These are phyloP conservation scores for Trichosurus vulpecula DNA, from an alignment of 2,797 vertebrate genomes.

Conservation along the genomic window DNA sequence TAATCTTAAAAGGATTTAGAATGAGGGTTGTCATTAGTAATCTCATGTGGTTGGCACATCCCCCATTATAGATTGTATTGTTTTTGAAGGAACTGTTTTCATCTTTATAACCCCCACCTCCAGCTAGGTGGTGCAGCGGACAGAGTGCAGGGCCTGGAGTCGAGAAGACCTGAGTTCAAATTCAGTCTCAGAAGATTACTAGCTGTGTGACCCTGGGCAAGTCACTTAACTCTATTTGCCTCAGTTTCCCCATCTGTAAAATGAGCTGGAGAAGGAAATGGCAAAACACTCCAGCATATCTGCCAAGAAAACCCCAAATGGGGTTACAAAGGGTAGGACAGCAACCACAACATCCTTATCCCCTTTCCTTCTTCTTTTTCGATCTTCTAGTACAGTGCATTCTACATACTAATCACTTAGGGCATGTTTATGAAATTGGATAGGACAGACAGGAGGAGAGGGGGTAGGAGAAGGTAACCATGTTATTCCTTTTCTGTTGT, in stretches of 20 bases:
- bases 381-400: neutral
- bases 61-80: no score
- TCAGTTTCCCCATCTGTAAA: neutral
- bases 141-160: neutral
- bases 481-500: neutral
- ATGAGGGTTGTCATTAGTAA: no score
- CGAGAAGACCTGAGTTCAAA: neutral
- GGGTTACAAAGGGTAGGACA: neutral
- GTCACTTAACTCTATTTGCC: neutral
- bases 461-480: neutral
- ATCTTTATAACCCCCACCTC: no score
- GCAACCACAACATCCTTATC: neutral
- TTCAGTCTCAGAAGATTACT: neutral
- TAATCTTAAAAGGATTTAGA: no score
- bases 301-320: neutral
- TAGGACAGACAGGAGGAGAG: neutral
- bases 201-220: neutral
- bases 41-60: no score
- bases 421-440: neutral
- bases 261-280: neutral
- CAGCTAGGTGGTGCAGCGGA: neutral
- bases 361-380: neutral
- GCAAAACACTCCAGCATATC: neutral
- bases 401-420: neutral
- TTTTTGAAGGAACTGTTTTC: no score